phyloP scores from a whole-genome alignment of 2,888 invertebrate species.

The Tyria jacobaeae region DNA sequence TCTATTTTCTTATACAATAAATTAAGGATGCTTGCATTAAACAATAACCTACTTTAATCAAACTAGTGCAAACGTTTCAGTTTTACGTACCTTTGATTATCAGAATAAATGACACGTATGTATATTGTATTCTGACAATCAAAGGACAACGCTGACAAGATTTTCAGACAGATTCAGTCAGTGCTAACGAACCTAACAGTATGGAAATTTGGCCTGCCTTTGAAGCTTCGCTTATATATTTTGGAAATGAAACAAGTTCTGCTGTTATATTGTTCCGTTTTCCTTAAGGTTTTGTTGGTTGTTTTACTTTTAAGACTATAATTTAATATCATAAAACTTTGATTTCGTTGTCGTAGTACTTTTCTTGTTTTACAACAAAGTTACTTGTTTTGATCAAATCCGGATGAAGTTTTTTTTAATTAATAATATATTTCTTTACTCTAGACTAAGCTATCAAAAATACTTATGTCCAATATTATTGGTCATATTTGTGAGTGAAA shows the following conservation, averaged over 20 bases:
- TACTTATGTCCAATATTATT: neutral
- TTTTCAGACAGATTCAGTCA: conserved; percentile 47
- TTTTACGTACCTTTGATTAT: too few relatives aligned
- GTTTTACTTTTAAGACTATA: conserved; percentile 23
- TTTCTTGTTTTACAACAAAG: too few relatives aligned
- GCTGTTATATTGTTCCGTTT: conserved; percentile 19
- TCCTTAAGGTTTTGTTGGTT: conserved; percentile 32
- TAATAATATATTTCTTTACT: too few relatives aligned
- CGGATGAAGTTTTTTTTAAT: too few relatives aligned
- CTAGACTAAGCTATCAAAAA: too few relatives aligned
- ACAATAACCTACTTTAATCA: too few relatives aligned
- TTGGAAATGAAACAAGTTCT: conserved; percentile 40
- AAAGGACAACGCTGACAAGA: conserved; percentile 34
- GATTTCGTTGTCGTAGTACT: too few relatives aligned
- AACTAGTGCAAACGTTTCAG: conserved; percentile 9
- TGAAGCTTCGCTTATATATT: conserved; percentile 41
- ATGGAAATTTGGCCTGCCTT: conserved; percentile 47
- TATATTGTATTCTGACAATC: conserved; percentile 39
- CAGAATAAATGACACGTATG: too few relatives aligned
- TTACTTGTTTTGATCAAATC: too few relatives aligned
- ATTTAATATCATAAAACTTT: too few relatives aligned
- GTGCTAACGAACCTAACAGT: conserved; percentile 54
- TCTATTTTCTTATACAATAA: too few relatives aligned
- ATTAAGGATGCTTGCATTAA: too few relatives aligned
- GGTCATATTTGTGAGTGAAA: conserved; percentile 9